phyloP scores from a whole-genome alignment of 2,113 vertebrate species.

The Tamias sibiricus region DNA sequence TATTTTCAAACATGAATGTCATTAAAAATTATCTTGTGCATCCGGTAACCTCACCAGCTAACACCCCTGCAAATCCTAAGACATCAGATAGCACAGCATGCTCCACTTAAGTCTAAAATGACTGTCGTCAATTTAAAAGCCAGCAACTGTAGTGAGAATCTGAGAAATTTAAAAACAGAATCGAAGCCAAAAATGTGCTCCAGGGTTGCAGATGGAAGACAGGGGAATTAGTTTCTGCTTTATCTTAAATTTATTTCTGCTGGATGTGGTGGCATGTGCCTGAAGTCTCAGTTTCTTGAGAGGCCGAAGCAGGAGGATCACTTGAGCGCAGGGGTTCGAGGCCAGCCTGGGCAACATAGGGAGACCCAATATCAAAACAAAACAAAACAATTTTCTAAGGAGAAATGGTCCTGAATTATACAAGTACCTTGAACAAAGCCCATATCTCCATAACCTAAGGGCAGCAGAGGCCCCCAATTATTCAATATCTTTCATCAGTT shows the following conservation, averaged over 20 bases:
- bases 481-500: too few relatives aligned
- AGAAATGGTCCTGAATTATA: too few relatives aligned
- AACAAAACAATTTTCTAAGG: background rate
- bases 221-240: background rate
- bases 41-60: background rate
- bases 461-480: too few relatives aligned
- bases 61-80: background rate
- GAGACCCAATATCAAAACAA: background rate
- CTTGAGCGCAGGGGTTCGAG: background rate
- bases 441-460: too few relatives aligned
- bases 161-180: background rate
- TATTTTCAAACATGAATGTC: slow-evolving; percentile 16
- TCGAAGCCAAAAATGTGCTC: background rate
- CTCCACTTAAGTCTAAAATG: background rate
- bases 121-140: background rate
- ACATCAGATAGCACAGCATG: background rate
- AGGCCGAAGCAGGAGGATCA: background rate
- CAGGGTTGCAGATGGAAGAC: too few relatives aligned
- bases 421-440: too few relatives aligned
- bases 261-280: background rate
- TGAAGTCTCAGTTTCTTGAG: background rate
- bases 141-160: background rate
- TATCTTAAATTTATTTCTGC: background rate
- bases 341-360: background rate
- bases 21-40: background rate